Base-by-base conservation (phyloP, 2,113 vertebrate genomes). In the Dinomys branickii region DNA sequence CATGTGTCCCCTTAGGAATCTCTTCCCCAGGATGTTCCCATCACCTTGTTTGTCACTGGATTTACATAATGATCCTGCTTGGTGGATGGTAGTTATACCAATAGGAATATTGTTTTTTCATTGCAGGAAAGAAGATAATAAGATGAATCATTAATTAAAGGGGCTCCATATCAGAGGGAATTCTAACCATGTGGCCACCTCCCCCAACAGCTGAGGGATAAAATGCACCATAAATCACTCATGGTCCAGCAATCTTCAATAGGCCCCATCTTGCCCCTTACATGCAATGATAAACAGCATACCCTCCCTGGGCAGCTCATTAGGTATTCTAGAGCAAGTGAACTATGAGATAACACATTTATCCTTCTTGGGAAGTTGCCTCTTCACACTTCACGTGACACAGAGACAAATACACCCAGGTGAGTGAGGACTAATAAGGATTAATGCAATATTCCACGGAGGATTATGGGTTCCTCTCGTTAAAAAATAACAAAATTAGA, bases 341-440 rank as follows among this genome's bases (percentile, higher is more conserved):
- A 97, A 94, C 95, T 95, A 97, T 97, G 90, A 98, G 98, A 97
- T 97, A 96, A 98, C 97, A 87, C 96, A 92, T 97, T 97, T 93
- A 94, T 98, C 97, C 97, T 98, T 95, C 98, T 97, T 87, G 65
- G 94, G 38, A 96, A 98, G 98, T 97, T 88, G 97, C 96, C 97
- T 91, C 97, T 93, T 97, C 92, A n/a, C 95, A 97, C 98, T 98
- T 97, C 98, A 95, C 65, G 4, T 81, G 97, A 97, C 44, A 54
- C 94, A 78, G 91, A 97, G 95, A 96, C 98, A 98, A 96, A 96
- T 75, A 5, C n/a, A 44, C 95, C 33, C 98, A 91, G 16, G 84
- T 98, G 98, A 98, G 98, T 96, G 98, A 98, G 5, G 95, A 96
- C 97, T 99, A 98, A 98, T 98, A 98, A 98, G 98, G 98, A 99